These are phyloP conservation scores for Lucilia cuprina DNA, from an alignment of 1,140 invertebrate species.

Conservation along the genomic window DNA sequence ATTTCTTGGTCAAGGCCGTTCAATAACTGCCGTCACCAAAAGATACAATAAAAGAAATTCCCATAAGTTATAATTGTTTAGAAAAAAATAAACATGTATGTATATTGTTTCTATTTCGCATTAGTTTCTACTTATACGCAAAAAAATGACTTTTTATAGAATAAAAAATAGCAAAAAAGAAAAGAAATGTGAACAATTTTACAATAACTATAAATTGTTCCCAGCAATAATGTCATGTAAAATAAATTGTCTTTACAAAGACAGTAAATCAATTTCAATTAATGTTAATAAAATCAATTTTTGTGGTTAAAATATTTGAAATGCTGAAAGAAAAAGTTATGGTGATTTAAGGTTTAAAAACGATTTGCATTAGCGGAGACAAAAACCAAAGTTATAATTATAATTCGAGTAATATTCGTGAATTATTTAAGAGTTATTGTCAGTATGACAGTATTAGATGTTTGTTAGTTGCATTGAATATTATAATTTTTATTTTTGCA, in stretches of 20 bases:
- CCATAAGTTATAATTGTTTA: background rate
- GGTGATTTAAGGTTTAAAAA: too few species aligned
- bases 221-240: background rate
- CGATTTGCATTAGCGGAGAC: too few species aligned
- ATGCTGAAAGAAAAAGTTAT: conserved; percentile 1
- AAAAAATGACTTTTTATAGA: background rate
- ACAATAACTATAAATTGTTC: conserved; percentile 1
- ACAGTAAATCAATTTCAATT: conserved; percentile 27
- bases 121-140: background rate
- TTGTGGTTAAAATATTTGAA: conserved; percentile 15
- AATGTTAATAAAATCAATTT: conserved; percentile 25
- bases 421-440: too few species aligned
- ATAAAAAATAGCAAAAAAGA: background rate
- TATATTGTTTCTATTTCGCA: background rate
- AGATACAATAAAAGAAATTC: background rate
- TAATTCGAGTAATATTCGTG: too few species aligned
- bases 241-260: background rate
- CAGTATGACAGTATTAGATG: too few species aligned
- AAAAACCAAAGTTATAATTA: too few species aligned
- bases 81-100: background rate
- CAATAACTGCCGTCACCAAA: background rate
- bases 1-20: background rate
- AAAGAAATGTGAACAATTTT: background rate
- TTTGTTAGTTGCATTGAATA: too few species aligned
- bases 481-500: too few species aligned